These are phyloP conservation scores for Rhamnusium bicolor DNA, from an alignment of 2,888 invertebrate genomes.

Conservation along the genomic window DNA sequence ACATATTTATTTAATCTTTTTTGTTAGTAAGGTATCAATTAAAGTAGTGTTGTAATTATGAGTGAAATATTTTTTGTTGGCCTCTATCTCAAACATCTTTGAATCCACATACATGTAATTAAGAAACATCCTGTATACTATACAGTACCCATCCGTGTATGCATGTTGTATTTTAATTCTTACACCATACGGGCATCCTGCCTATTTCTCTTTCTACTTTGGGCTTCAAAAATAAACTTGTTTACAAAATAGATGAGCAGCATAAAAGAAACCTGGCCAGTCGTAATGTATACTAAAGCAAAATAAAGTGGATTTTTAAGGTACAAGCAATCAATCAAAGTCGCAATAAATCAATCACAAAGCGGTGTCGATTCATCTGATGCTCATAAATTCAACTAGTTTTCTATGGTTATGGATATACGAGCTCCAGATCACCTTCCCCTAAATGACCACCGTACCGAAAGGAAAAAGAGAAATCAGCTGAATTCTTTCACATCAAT, in stretches of 20 bases:
- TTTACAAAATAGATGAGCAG: slow-evolving; percentile 32
- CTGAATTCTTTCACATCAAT: slow-evolving; percentile 50
- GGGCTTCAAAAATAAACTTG: slow-evolving; percentile 36
- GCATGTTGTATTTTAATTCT: background rate
- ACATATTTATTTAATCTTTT: too few relatives aligned
- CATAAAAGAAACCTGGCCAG: slow-evolving; percentile 31
- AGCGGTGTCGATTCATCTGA: slow-evolving; percentile 63
- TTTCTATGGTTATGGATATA: slow-evolving; percentile 53
- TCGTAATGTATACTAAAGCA: slow-evolving; percentile 49
- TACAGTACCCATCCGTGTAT: too few relatives aligned
- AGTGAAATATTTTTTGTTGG: too few relatives aligned
- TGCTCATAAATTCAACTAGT: slow-evolving; percentile 65
- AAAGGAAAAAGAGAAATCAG: slow-evolving; percentile 49
- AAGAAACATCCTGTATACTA: too few relatives aligned
- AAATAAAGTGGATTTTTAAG: slow-evolving; percentile 55
- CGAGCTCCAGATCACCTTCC: slow-evolving; percentile 49
- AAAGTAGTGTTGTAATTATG: too few relatives aligned
- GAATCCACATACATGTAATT: too few relatives aligned
- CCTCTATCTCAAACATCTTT: too few relatives aligned
- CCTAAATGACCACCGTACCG: slow-evolving; percentile 51
- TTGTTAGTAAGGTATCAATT: too few relatives aligned
- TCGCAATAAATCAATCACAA: slow-evolving; percentile 69
- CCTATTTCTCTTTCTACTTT: background rate
- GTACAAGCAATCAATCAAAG: slow-evolving; percentile 67
- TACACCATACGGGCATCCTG: background rate